A percentile compares a stretch with the other conserved stretches of the same genome.
These are phyloP conservation scores for Drosophila guanche DNA, from an alignment of 1,140 invertebrate genomes.

Conservation along the genomic window DNA sequence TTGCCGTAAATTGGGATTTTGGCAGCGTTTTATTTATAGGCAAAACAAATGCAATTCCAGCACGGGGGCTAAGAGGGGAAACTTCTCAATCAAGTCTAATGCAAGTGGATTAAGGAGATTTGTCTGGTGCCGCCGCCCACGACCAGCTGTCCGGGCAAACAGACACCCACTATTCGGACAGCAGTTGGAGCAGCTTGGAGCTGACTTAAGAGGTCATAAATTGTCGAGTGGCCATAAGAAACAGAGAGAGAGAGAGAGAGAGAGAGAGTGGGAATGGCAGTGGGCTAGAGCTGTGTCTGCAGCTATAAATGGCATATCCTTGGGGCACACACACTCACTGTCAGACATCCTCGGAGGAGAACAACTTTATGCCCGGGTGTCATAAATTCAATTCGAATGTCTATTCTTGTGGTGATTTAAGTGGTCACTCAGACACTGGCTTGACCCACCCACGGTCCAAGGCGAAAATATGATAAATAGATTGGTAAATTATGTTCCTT, in stretches of 20 bases:
- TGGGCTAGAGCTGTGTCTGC: slow-evolving; percentile 1
- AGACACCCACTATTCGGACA: slow-evolving; percentile 21
- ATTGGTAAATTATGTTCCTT: slow-evolving; percentile 74
- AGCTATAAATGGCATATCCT: slow-evolving; percentile 70
- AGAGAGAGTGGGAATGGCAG: background rate
- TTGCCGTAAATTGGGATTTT: too few species aligned
- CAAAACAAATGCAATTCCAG: slow-evolving; percentile 20
- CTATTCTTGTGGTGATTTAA: slow-evolving; percentile 80
- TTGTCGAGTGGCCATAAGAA: slow-evolving; percentile 61
- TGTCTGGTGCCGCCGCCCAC: slow-evolving; percentile 31
- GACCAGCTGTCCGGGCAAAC: background rate
- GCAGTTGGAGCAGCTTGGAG: slow-evolving; percentile 56
- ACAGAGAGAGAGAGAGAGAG: slow-evolving; percentile 18
- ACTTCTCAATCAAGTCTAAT: slow-evolving; percentile 59
- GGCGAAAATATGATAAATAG: slow-evolving; percentile 81
- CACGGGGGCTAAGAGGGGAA: background rate
- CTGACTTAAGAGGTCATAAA: slow-evolving; percentile 74
- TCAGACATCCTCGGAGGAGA: background rate
- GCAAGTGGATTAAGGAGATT: slow-evolving; percentile 61
- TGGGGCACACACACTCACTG: slow-evolving; percentile 30
- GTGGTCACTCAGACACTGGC: slow-evolving; percentile 67
- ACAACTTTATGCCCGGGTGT: slow-evolving; percentile 63
- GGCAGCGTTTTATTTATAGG: slow-evolving; percentile 26
- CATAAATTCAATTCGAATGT: slow-evolving; percentile 82
- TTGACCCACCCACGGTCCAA: slow-evolving; percentile 26